Conservation (phyloP, 2,113 vertebrate genomes). For the Microcebus jonahi region DNA sequence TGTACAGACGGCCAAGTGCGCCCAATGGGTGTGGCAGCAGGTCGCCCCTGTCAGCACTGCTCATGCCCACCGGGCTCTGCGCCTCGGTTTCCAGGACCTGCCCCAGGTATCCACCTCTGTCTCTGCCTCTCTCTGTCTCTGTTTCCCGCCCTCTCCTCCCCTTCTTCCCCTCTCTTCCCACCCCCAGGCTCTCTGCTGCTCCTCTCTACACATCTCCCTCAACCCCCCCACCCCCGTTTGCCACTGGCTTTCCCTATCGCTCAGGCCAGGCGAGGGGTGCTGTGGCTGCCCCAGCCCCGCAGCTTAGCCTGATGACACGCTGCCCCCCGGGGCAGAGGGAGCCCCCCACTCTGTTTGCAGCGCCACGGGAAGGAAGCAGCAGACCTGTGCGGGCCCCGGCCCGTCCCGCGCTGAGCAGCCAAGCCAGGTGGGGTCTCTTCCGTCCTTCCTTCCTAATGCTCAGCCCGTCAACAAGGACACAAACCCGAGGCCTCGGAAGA, state of each 20-base stretch:
- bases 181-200: neutral
- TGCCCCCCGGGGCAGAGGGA: neutral
- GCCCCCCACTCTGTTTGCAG: neutral
- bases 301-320: neutral
- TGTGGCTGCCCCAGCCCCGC: too few relatives aligned
- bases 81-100: neutral
- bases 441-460: neutral
- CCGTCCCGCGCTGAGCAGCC: neutral
- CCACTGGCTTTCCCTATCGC: neutral
- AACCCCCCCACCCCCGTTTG: neutral
- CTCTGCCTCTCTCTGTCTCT: too few relatives aligned
- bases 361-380: neutral
- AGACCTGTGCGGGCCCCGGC: neutral
- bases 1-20: neutral
- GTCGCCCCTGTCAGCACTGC: too few relatives aligned
- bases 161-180: too few relatives aligned
- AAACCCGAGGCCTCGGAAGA: neutral
- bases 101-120: too few relatives aligned
- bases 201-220: neutral
- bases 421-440: neutral
- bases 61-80: neutral
- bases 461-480: neutral
- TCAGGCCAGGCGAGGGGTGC: too few relatives aligned
- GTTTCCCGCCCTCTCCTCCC: too few relatives aligned
- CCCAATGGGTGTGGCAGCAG: neutral